phyloP scores from a whole-genome alignment of 2,888 invertebrate species.

The Onchidella celtica region DNA sequence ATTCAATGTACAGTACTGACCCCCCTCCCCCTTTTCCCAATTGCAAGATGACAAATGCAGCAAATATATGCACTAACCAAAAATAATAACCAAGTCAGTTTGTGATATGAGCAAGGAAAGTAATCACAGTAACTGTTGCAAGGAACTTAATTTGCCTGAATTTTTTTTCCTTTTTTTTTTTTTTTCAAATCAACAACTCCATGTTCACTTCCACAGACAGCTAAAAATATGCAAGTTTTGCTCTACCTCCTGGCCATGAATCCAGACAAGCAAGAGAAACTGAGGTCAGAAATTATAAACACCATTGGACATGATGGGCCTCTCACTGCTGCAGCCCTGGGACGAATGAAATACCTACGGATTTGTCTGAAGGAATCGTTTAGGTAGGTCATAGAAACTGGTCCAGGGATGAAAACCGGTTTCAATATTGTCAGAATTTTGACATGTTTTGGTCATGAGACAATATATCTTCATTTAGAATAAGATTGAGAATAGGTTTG shows the following conservation, averaged over 20 bases:
- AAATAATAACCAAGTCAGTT: no score
- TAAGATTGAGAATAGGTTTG: no score
- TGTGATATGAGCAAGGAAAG: no score
- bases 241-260: slow-evolving; percentile 55
- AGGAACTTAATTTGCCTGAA: no score
- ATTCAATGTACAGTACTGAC: no score
- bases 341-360: slow-evolving; percentile 56
- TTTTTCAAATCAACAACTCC: no score
- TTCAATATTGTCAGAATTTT: not conserved
- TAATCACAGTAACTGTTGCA: no score
- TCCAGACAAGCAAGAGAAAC: slow-evolving; percentile 56
- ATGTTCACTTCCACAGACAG: not conserved
- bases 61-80: no score
- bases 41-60: no score
- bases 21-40: no score
- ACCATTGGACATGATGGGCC: slow-evolving; percentile 37
- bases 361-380: slow-evolving; percentile 62
- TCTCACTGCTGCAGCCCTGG: slow-evolving; percentile 50
- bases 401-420: not conserved
- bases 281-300: slow-evolving; percentile 53
- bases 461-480: not conserved
- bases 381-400: no score
- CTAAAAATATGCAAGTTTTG: slow-evolving; percentile 49
- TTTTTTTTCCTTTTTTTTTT: no score
- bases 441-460: not conserved